Evolutionary conservation across 2,797 vertebrate species (phyloP).

Genomic region (Crenichthys baileyi): DNA sequence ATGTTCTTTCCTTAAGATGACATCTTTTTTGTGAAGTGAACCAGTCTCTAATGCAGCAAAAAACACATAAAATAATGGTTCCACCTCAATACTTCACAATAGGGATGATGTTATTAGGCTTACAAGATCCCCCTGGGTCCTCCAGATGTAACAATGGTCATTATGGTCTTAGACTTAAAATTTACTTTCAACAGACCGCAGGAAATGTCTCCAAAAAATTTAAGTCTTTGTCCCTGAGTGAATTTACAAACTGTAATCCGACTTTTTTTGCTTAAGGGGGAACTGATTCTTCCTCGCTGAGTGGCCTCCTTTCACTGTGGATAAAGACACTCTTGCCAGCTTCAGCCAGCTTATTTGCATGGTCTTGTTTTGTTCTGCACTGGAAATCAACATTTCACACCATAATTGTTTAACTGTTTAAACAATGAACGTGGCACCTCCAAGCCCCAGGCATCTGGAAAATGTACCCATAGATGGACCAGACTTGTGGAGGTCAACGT

Average conservation of each 20-base stretch:
- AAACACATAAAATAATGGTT: background rate
- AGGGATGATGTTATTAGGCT: too few relatives aligned
- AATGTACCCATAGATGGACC: too few relatives aligned
- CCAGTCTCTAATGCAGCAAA: background rate
- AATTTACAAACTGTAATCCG: background rate
- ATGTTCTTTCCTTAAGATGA: too few relatives aligned
- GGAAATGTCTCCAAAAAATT: too few relatives aligned
- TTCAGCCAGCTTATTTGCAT: background rate
- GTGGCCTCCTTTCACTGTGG: background rate
- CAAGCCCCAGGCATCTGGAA: too few relatives aligned
- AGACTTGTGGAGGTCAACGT: too few relatives aligned
- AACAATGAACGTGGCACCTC: background rate
- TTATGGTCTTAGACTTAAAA: too few relatives aligned
- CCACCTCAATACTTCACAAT: background rate
- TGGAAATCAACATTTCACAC: background rate
- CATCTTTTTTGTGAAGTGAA: background rate
- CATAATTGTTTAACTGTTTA: background rate
- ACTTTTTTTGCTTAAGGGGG: background rate
- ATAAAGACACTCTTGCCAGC: background rate
- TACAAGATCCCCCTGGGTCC: too few relatives aligned
- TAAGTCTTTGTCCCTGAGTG: too few relatives aligned
- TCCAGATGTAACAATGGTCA: too few relatives aligned
- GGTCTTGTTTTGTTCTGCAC: background rate
- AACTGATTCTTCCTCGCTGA: background rate
- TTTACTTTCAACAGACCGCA: too few relatives aligned